Percentiles rank a stretch among this genome's conserved stretches.
Evolutionary conservation across 2,797 vertebrate genomes (phyloP).

Genomic region (Cyclura pinguis): DNA sequence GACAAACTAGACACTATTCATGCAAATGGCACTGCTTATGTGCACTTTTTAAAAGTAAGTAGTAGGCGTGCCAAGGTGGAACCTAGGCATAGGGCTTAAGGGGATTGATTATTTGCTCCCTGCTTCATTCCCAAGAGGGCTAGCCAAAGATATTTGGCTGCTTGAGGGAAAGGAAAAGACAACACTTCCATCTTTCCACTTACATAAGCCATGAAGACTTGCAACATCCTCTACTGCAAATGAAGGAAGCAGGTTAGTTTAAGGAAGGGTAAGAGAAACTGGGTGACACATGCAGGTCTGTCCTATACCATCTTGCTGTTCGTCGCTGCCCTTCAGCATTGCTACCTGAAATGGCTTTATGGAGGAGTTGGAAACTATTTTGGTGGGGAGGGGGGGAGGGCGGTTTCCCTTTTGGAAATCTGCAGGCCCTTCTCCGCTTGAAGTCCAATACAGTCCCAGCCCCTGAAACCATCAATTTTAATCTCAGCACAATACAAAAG

Average conservation of each 20-base stretch:
- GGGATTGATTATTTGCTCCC: neutral
- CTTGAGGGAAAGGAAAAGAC: neutral
- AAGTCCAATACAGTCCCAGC: neutral
- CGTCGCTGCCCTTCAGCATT: neutral
- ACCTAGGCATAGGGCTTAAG: neutral
- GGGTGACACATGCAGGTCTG: neutral
- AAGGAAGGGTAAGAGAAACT: neutral
- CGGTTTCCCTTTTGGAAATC: neutral
- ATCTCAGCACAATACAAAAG: neutral
- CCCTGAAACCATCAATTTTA: neutral
- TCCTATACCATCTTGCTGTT: neutral
- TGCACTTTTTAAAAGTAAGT: neutral
- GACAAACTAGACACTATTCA: neutral
- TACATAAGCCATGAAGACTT: neutral
- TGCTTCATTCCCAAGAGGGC: neutral
- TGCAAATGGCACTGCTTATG: neutral
- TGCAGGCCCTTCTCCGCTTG: too few relatives aligned
- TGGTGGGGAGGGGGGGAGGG: neutral
- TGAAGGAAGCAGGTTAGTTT: neutral
- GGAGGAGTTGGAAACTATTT: neutral
- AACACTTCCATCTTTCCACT: neutral
- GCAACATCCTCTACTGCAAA: neutral
- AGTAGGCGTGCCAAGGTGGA: neutral
- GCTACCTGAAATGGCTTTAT: neutral
- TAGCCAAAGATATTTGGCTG: neutral